These are phyloP conservation scores for Nematolebias whitei DNA, from an alignment of 2,113 vertebrate genomes.

Conservation along the genomic window DNA sequence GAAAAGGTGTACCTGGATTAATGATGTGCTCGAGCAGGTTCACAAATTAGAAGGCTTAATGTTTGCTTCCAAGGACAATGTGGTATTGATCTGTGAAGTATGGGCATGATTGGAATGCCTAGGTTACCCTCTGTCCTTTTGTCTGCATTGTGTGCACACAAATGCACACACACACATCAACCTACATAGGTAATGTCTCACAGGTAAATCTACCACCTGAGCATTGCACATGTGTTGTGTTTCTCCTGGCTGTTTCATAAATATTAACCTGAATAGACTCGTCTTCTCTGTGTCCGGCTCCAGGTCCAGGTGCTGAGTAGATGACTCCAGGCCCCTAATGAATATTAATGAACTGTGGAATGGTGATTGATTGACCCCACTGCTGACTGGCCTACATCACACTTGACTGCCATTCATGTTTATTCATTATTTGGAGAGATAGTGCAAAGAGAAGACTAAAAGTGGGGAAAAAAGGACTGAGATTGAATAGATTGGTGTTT, in stretches of 20 bases:
- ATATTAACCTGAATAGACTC: slow-evolving; percentile 70
- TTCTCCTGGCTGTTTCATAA: slow-evolving; percentile 67
- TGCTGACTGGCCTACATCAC: slow-evolving; percentile 74
- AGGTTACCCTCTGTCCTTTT: slow-evolving; percentile 42
- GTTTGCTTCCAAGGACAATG: slow-evolving; percentile 81
- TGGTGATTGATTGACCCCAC: slow-evolving; percentile 80
- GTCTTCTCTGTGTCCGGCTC: slow-evolving; percentile 63
- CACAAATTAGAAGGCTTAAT: slow-evolving; percentile 74
- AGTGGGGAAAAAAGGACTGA: slow-evolving; percentile 2
- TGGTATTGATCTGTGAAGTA: slow-evolving; percentile 74
- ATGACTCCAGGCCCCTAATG: slow-evolving; percentile 74
- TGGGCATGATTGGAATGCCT: slow-evolving; percentile 65
- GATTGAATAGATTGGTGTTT: slow-evolving; percentile 66
- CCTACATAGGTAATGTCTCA: slow-evolving; percentile 1
- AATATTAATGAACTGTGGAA: slow-evolving; percentile 78
- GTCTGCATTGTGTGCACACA: slow-evolving; percentile 17
- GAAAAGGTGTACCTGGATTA: slow-evolving; percentile 71
- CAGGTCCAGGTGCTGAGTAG: slow-evolving; percentile 68
- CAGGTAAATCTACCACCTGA: slow-evolving; percentile 44
- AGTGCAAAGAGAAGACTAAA: slow-evolving; percentile 57
- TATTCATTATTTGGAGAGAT: slow-evolving; percentile 78
- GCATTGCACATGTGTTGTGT: slow-evolving; percentile 57
- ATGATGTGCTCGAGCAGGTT: slow-evolving; percentile 80
- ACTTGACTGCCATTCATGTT: slow-evolving; percentile 75
- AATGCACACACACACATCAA: slow-evolving; percentile 1